Evolutionary conservation across 35 echinoderm and acorn worm genomes (phyloP), one percentile per base, ranked within the genome.

Genomic region (Ophioderma brevispina): DNA sequence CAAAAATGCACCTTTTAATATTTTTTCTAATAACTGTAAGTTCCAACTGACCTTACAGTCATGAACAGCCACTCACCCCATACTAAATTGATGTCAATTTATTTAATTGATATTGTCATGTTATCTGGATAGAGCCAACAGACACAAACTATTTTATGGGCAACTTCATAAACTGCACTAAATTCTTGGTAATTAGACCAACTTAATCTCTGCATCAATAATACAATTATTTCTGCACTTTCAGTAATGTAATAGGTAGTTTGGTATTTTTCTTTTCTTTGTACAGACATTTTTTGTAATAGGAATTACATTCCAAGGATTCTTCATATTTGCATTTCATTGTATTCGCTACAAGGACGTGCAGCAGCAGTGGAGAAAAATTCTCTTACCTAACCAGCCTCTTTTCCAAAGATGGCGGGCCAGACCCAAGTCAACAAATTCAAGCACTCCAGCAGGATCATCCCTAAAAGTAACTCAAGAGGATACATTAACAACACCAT

Each of bases 271-370:
- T 46, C 41, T 46, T 46, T 46, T 17, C 41, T 46, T 46, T 17
- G 17, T 17, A 46, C 86, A 98, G 96, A 82, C 81, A 30, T 82
- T 98, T 0, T 98, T 98, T 55, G 96, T 94, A 13, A 76, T 94
- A 32, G 82, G 92, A 28, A 81, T 98, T 36, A 90, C 96, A 17
- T 98, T 98, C 82, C 96, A 98, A 80, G 96, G 96, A 25, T 98
- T 98, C 90, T 98, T 92, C 90, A 98, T 98, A 23, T 98, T 94
- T 38, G 82, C 94, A 15, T 98, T 98, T 76, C 96, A 98, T 33
- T 98, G 96, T 76, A 86, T 90, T 13, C 64, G 96, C 0, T 92
- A 92, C 75, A 42, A 56, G 14, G 96, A 98, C 63, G 93, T 98
- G 10, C 56, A 93, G 34, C 78, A 90, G 2, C 92, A 98, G 37